Percentiles rank a stretch among this genome's conserved stretches.
Conservation (phyloP, 2,888 invertebrate genomes). For the Stenotaenia linearis region DNA sequence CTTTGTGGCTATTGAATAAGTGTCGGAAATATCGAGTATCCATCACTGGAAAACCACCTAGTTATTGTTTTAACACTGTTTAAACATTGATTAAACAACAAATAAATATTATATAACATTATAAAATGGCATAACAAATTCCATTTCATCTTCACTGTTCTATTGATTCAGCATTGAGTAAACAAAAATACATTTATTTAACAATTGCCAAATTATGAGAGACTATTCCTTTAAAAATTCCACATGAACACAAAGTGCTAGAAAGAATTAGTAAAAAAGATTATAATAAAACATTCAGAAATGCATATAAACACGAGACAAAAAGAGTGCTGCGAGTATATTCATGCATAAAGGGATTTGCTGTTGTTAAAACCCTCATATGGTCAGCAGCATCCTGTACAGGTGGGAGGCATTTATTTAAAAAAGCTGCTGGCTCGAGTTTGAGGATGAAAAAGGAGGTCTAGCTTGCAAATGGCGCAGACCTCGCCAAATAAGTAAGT, state of each 20-base stretch:
- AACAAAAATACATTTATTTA: too few species aligned
- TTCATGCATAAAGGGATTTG: not conserved
- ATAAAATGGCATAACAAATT: too few species aligned
- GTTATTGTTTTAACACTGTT: too few species aligned
- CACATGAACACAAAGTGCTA: not conserved
- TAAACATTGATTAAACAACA: too few species aligned
- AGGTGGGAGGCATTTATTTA: not conserved
- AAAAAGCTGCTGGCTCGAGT: not conserved
- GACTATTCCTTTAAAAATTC: not conserved
- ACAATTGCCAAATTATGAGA: too few species aligned
- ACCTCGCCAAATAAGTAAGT: slow-evolving; percentile 4
- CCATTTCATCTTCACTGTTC: too few species aligned
- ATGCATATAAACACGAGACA: not conserved
- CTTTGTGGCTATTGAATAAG: too few species aligned
- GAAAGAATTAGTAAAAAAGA: not conserved
- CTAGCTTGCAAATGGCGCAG: not conserved
- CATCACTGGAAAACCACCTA: too few species aligned
- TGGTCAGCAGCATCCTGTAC: not conserved
- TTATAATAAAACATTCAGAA: not conserved
- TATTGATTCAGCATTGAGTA: too few species aligned
- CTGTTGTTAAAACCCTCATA: not conserved
- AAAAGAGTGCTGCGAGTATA: not conserved
- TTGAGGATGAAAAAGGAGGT: not conserved
- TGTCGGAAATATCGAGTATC: too few species aligned
- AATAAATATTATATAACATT: too few species aligned